phyloP scores from a whole-genome alignment of 1,140 invertebrate species.

The Acromyrmex echinatior region DNA sequence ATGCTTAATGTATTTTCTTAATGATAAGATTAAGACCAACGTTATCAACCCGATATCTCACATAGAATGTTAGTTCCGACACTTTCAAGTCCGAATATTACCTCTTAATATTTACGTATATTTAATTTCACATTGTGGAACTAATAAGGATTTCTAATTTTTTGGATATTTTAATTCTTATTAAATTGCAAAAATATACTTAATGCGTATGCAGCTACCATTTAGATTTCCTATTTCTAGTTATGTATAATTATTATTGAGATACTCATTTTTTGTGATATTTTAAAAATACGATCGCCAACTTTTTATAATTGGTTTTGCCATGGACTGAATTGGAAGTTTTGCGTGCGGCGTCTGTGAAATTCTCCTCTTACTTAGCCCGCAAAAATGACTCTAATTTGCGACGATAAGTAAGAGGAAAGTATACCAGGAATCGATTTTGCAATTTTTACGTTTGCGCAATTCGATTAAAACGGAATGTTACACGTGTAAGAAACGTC shows the following conservation, averaged over 20 bases:
- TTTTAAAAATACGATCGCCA: background rate
- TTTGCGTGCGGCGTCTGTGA: too few relatives aligned
- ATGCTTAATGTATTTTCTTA: background rate
- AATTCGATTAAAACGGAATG: background rate
- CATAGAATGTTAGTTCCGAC: background rate
- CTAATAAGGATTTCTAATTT: background rate
- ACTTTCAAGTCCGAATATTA: background rate
- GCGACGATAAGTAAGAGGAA: background rate
- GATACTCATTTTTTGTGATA: background rate
- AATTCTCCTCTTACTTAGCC: background rate
- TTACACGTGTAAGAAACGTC: background rate
- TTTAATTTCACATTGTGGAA: background rate
- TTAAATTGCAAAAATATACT: constrained; percentile 8
- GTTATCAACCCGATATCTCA: constrained; percentile 12
- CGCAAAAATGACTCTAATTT: background rate
- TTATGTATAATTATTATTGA: constrained; percentile 4
- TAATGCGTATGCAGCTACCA: background rate
- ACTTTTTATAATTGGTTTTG: background rate
- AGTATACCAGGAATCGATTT: constrained; percentile 14
- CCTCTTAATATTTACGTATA: background rate
- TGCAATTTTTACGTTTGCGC: background rate
- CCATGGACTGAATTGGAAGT: too few relatives aligned
- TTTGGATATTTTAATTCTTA: background rate
- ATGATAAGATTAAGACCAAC: constrained; percentile 22
- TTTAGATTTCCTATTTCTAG: background rate